Evolutionary conservation across 2,797 vertebrate species (phyloP), one percentile per base, ranked within the genome.

Genomic region (Enoplosus armatus): DNA sequence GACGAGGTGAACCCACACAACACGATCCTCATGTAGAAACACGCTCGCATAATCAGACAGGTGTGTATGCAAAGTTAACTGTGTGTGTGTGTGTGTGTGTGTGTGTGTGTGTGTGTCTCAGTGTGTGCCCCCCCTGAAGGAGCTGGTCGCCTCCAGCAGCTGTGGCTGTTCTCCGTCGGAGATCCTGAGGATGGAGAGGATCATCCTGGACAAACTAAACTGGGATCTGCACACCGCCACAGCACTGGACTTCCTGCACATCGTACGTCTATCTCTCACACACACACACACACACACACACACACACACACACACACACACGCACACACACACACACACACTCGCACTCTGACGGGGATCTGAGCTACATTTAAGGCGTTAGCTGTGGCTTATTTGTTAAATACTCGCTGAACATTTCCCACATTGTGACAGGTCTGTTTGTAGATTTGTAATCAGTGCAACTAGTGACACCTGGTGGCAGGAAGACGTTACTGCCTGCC

Each of bases 201-300:
- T 99, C 85, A 93, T 99, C 93, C 94, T 99, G 94, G 98, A 99
- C 95, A 99, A 99, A 87, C 94, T 99, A 85, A 96, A 96, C 93
- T 99, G 98, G 98, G 97, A 99, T 90, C 97, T 99, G 92, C 98
- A 98, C 92, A 96, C 94, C 16, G 95, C 97, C 77, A 99, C 98
- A 0, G 95, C 98, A 10, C 92, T 99, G 95, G 97, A 98, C 94
- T 99, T 99, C 94, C 97, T 99, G 91, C 96, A 99, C 79, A 98
- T 99, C 84, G 98, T 99, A 95, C 90, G 92, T 95, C 8, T 53
- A 4, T 12, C 66, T 50, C 54, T 50, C 20, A 16, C n/a, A 24
- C 45, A 54, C 20, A 27, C 60, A n/a, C n/a, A n/a, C n/a, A n/a
- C n/a, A n/a, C n/a, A n/a, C n/a, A n/a, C n/a, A n/a, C n/a, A n/a